Base-by-base conservation (phyloP, 2,888 invertebrate genomes). In the Loripinus fragilis region DNA sequence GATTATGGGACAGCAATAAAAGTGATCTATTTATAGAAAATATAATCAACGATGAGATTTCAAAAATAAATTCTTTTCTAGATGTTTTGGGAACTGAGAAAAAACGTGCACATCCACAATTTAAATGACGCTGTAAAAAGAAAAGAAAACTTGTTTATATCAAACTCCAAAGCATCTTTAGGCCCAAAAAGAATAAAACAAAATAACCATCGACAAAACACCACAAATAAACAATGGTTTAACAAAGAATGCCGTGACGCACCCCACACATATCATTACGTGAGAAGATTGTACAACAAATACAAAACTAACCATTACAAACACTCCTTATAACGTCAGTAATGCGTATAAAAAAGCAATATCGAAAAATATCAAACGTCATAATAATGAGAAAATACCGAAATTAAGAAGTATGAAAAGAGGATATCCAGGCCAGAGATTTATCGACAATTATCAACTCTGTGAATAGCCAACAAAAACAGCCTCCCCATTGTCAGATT, bases 351-450 rank as follows among this genome's bases (percentile, higher is more conserved):
- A 55, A 55, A 55, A 25, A 55, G n/a, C 55, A 55, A 2, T 55
- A 23, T 25, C 25, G 23, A 55, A 55, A 25, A 55, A 55, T 55
- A 25, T 55, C 15, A 55, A 55, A 15, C 17, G 25, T 2, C 25
- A 25, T n/a, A 55, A 55, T 25, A 55, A 7, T 23, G 55, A 55
- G 7, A 23, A 28, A 7, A 25, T 55, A 7, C 25, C 23, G 5
- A 55, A 55, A 55, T 55, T 55, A 55, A 55, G 55, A 28, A 23
- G 55, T 23, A 7, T 28, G 25, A 55, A 48, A 55, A 55, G 25
- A 2, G 25, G 5, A n/a, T n/a, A n/a, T n/a, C 2, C 25, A 55
- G 23, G 25, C 55, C 7, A 55, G 25, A 25, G 25, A 55, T 8
- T 55, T 25, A 25, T 55, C 25, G 55, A 55, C 23, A 55, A 55